These are phyloP conservation scores for Dione juno DNA, from an alignment of 2,888 invertebrate species.

Conservation along the genomic window DNA sequence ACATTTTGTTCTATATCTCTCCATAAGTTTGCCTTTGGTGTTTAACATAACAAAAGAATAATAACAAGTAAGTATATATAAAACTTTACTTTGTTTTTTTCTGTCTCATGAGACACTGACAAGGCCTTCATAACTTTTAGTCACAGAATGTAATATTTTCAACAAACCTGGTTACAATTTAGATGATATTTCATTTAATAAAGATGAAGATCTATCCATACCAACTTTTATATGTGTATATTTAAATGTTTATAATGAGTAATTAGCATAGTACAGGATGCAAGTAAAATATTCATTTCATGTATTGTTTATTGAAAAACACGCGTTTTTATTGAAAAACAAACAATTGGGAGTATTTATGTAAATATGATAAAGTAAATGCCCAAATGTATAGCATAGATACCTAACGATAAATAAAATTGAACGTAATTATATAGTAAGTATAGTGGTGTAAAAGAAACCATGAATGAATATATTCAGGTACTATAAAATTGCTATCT, in stretches of 20 bases:
- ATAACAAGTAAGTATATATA: not conserved
- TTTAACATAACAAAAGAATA: slow-evolving; percentile 22
- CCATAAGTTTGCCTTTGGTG: not conserved
- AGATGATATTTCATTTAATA: not conserved
- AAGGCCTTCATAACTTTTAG: not conserved
- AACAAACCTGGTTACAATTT: not conserved
- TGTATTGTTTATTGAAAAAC: too few relatives aligned
- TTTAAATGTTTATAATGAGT: not conserved
- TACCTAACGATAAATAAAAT: too few relatives aligned
- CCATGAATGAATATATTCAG: not conserved
- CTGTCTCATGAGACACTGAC: not conserved
- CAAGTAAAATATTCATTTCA: too few relatives aligned
- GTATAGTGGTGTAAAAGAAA: not conserved
- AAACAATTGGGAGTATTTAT: too few relatives aligned
- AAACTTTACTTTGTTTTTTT: not conserved
- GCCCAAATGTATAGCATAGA: too few relatives aligned
- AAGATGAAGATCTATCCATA: not conserved
- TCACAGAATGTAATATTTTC: not conserved
- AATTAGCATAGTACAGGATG: too few relatives aligned
- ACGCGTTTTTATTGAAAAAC: too few relatives aligned
- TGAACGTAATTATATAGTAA: not conserved
- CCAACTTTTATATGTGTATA: too few relatives aligned
- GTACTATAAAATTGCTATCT: slow-evolving; percentile 2
- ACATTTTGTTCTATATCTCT: not conserved
- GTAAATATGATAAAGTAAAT: not conserved